phyloP scores from a whole-genome alignment of 2,113 vertebrate species.

The Siniperca knerii region DNA sequence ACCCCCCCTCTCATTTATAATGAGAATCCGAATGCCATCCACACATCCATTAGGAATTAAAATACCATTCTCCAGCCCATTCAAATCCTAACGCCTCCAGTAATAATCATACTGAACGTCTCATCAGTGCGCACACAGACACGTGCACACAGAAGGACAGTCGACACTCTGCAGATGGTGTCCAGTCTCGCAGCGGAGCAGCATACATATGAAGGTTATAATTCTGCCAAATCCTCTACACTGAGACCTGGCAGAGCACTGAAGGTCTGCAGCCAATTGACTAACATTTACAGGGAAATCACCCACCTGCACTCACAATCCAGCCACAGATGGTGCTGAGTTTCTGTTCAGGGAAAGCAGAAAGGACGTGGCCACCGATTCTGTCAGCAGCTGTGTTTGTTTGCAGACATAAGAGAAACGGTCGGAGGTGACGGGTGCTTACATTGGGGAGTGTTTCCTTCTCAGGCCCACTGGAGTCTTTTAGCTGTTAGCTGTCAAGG shows the following conservation, averaged over 20 bases:
- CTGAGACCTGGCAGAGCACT: conserved; percentile 51
- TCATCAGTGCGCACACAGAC: not conserved
- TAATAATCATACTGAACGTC: not conserved
- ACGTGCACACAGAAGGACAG: conserved; percentile 12
- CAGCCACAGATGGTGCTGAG: conserved; percentile 60
- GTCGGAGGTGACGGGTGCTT: conserved; percentile 2
- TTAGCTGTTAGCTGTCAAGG: conserved; percentile 28
- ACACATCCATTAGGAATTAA: conserved; percentile 4
- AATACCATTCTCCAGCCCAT: not conserved
- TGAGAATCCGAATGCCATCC: not conserved
- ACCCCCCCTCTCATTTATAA: not conserved
- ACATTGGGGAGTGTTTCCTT: conserved; percentile 8
- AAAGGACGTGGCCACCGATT: conserved; percentile 16
- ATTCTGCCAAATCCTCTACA: conserved; percentile 56
- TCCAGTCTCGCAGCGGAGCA: conserved; percentile 35
- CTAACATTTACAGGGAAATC: conserved; percentile 64
- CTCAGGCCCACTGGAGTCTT: conserved; percentile 16
- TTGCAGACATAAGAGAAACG: conserved; percentile 13
- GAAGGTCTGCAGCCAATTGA: conserved; percentile 57
- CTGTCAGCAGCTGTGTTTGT: conserved; percentile 32
- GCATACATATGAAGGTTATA: conserved; percentile 64
- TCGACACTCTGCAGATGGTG: conserved; percentile 59
- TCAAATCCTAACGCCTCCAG: conserved; percentile 7
- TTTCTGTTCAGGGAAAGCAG: conserved; percentile 35
- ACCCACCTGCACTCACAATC: conserved; percentile 64